Conservation (phyloP, 2,888 invertebrate genomes). For the Campoletis raptor region DNA sequence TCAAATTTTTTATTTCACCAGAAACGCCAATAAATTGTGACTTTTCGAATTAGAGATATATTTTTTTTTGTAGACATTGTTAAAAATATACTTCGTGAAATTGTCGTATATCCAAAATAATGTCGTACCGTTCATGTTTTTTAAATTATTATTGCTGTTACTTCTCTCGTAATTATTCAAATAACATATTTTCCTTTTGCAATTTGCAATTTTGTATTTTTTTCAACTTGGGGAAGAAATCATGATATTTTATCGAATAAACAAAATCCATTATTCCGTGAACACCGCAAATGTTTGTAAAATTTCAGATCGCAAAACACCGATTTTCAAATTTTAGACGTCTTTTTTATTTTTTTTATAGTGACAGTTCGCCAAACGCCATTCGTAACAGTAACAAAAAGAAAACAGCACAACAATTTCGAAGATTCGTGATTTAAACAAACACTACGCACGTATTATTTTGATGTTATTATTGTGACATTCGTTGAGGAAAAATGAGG, state of each 20-base stretch:
- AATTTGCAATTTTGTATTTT: not conserved
- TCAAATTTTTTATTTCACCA: too few species aligned
- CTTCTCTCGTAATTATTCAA: not conserved
- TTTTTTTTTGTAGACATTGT: too few species aligned
- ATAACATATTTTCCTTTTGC: not conserved
- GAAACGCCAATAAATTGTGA: too few species aligned
- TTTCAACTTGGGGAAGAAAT: not conserved
- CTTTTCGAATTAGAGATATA: too few species aligned
- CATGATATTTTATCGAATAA: not conserved
- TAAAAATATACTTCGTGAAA: too few species aligned
- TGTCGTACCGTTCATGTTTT: too few species aligned
- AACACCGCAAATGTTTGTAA: not conserved
- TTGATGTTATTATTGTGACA: conserved; percentile 10
- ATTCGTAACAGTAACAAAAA: not conserved
- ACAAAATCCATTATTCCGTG: not conserved
- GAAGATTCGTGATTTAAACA: not conserved
- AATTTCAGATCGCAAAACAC: not conserved
- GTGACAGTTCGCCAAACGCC: not conserved
- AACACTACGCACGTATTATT: not conserved
- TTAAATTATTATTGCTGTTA: not conserved
- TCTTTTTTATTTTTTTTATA: not conserved
- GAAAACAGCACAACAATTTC: not conserved
- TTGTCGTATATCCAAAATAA: too few species aligned
- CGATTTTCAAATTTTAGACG: not conserved
- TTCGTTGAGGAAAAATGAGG: conserved; percentile 21